Evolutionary conservation across 2,888 invertebrate genomes (phyloP), one percentile per base, ranked within the genome.

Genomic region (Cheilosia scutellata): DNA sequence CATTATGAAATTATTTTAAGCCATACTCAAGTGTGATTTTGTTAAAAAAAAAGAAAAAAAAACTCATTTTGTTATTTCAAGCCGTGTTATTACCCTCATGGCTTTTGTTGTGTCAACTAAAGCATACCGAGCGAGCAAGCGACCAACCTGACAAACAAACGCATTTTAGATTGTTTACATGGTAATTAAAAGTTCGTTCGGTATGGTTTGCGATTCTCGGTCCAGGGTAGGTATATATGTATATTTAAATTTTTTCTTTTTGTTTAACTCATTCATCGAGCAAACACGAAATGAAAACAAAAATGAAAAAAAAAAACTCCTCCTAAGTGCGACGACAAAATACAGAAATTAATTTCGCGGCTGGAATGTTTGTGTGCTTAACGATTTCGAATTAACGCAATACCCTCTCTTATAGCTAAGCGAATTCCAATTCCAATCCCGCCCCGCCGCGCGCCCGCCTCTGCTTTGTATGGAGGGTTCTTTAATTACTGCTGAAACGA

Each of bases 121-220:
- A 49, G 29, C 44, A 47, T 49, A 16, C 29, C 42, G 40, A 11
- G 44, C 49, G 31, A n/a, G 16, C 47, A 7, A 47, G 16, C 20
- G 9, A 33, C 49, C 75, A 37, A 55, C 47, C 75, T 71, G 66
- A 60, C 72, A 82, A 86, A 86, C 86, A 82, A 76, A 82, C 86
- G 72, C 68, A 86, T 86, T 86, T 86, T 27, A 66, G 55, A 82
- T 82, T 86, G 86, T 82, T 86, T 86, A 86, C 82, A 86, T 68
- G 82, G 86, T 86, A 86, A 86, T 86, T 86, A 86, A 86, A 86
- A 86, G 82, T 77, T 82, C 71, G 82, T 77, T 86, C 86, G 76
- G 82, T 72, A 68, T 77, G 71, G 78, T 57, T 78, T 47, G 74
- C 62, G 71, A 55, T 71, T 40, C 47, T 27, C 58, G 76, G 71